These are phyloP conservation scores for Pectinophora gossypiella DNA, from an alignment of 1,140 invertebrate species.

Conservation along the genomic window DNA sequence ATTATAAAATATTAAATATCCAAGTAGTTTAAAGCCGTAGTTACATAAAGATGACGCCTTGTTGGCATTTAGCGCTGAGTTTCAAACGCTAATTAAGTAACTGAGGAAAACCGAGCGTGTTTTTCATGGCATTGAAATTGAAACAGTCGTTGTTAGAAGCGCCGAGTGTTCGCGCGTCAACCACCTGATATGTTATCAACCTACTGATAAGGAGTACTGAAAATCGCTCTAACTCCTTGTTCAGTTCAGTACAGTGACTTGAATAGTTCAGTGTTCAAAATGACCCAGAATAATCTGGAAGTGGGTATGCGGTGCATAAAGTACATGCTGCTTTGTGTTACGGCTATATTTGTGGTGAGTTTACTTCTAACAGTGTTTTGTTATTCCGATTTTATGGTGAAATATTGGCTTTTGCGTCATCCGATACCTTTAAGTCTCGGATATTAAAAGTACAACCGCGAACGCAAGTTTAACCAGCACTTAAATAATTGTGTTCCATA, in stretches of 20 bases:
- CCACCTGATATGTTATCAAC: slow-evolving; percentile 31
- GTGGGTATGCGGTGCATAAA: slow-evolving; percentile 88
- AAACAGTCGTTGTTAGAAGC: slow-evolving; percentile 6
- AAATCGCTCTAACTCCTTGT: too few relatives aligned
- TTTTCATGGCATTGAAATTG: slow-evolving; percentile 35
- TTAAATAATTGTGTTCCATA: too few relatives aligned
- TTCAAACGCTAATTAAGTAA: slow-evolving; percentile 33
- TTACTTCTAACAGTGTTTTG: too few relatives aligned
- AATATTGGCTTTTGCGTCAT: too few relatives aligned
- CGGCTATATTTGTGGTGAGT: slow-evolving; percentile 92
- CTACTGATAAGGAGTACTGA: slow-evolving; percentile 24
- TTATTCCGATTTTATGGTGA: too few relatives aligned
- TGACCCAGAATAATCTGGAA: slow-evolving; percentile 78
- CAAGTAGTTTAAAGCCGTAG: too few relatives aligned
- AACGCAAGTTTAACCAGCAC: too few relatives aligned
- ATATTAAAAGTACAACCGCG: too few relatives aligned
- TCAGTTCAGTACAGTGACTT: not conserved
- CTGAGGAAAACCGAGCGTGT: slow-evolving; percentile 42
- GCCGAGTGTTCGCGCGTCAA: not conserved
- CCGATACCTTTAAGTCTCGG: too few relatives aligned
- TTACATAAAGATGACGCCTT: not conserved
- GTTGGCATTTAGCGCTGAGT: not conserved
- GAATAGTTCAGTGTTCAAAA: slow-evolving; percentile 31
- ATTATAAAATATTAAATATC: too few relatives aligned
- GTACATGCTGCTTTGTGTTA: slow-evolving; percentile 88